Base-by-base conservation (phyloP, 2,113 vertebrate species). In the Eonycteris spelaea region DNA sequence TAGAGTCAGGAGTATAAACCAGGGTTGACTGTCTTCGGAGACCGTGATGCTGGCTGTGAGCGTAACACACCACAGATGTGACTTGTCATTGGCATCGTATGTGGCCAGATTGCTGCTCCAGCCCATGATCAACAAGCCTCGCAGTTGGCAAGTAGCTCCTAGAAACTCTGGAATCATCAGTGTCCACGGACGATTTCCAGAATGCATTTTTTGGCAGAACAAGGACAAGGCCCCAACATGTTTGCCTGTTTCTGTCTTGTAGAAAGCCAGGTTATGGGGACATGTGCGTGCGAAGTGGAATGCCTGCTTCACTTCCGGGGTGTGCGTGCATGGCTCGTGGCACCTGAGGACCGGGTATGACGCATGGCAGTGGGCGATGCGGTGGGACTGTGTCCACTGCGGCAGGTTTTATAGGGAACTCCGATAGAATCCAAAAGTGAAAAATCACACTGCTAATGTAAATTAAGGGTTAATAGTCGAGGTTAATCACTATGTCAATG, bases 1-100 rank as follows among this genome's bases (percentile, higher is more conserved):
- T 71, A 53, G 68, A 8, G 2, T 19, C 24, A 38, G 26, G n/a
- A 51, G 26, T 10, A 5, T n/a, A 68, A 86, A 33, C 8, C 3
- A 71, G 28, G 22, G 18, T 28, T 67, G 70, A 86, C 28, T 45
- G 78, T 28, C 68, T 16, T 43, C 30, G 57, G 30, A 83, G n/a
- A 5, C 18, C 19, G 24, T 1, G 0, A 3, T 61, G 19, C 28
- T 33, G 10, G 12, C 38, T 57, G 4, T 57, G 22, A 22, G 40
- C n/a, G 28, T 5, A n/a, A 6, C 0, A 13, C 12, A 21, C 4
- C 2, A 9, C 48, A 28, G 2, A 45, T 30, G 28, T 40, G 30
- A 61, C 26, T 63, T 40, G 75, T 35, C 24, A 6, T 6, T 8
- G 63, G 16, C 19, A 12, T 24, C 12, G 38, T 12, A 1, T 45